Conservation (phyloP, 2,113 vertebrate species). For the Phalacrocorax pelagicus region DNA sequence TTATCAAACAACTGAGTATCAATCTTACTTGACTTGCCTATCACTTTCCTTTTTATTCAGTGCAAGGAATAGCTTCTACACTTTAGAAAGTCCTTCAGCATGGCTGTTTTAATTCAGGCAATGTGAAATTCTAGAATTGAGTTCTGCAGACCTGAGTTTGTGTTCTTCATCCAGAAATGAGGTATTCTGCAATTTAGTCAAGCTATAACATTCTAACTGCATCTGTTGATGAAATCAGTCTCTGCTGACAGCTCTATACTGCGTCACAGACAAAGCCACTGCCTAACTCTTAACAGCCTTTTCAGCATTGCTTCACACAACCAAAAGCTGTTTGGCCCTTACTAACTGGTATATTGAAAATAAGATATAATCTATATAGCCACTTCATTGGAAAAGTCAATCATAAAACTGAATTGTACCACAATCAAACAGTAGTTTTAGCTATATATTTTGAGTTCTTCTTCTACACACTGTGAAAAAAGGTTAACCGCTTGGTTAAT, state of each 20-base stretch:
- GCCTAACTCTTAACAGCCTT: not conserved
- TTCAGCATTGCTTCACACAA: not conserved
- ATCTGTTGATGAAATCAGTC: not conserved
- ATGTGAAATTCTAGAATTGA: not conserved
- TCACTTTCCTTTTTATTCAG: not conserved
- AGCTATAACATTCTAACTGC: not conserved
- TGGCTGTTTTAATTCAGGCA: not conserved
- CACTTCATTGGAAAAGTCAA: not conserved
- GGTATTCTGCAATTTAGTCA: not conserved
- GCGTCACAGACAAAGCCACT: not conserved
- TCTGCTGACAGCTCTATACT: not conserved
- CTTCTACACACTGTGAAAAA: slow-evolving; percentile 77
- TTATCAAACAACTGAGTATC: not conserved
- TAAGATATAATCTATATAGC: not conserved
- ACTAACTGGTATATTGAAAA: not conserved
- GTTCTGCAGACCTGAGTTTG: not conserved
- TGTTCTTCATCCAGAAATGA: not conserved
- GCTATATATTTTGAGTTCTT: slow-evolving; percentile 83
- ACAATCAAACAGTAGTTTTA: slow-evolving; percentile 22
- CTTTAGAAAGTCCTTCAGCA: not conserved
- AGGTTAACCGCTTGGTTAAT: slow-evolving; percentile 74
- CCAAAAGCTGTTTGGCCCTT: not conserved
- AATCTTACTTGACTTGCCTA: not conserved
- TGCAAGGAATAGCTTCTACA: not conserved
- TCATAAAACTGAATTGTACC: not conserved